Evolutionary conservation across 2,797 vertebrate genomes (phyloP).

Genomic region (Botia almorhae): DNA sequence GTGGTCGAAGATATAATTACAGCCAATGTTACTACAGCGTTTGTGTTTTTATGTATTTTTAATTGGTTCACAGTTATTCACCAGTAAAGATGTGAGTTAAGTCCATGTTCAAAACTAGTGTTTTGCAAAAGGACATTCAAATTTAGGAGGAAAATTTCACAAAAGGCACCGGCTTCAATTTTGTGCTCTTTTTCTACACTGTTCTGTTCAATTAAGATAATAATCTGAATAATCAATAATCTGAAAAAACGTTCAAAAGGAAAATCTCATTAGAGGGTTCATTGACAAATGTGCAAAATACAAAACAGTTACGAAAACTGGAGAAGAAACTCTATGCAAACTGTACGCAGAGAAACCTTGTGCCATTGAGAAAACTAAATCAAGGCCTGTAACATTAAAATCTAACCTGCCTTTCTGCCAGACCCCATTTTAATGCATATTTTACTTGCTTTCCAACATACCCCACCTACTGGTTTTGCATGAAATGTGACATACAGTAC

Average conservation of each 20-base stretch:
- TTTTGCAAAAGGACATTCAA: constrained; percentile 42
- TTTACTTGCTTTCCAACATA: constrained; percentile 56
- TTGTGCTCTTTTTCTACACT: constrained; percentile 34
- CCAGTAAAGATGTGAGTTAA: neutral
- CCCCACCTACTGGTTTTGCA: constrained; percentile 57
- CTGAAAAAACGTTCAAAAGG: neutral
- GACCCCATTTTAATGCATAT: constrained; percentile 61
- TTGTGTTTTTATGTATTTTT: constrained; percentile 1
- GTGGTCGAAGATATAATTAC: neutral
- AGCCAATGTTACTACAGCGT: neutral
- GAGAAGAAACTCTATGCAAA: neutral
- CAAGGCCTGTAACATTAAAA: constrained; percentile 60
- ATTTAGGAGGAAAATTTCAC: constrained; percentile 36
- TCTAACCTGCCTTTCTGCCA: constrained; percentile 65
- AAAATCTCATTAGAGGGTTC: constrained; percentile 1
- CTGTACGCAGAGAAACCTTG: constrained; percentile 54
- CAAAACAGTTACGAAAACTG: constrained; percentile 16
- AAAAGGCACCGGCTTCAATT: constrained; percentile 48
- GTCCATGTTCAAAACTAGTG: constrained; percentile 20
- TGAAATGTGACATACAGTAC: constrained; percentile 71
- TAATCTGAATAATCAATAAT: too few relatives aligned
- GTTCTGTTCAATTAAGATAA: constrained; percentile 1
- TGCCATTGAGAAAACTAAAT: constrained; percentile 54
- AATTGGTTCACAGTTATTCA: constrained; percentile 2
- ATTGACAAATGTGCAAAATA: constrained; percentile 33